A percentile compares a stretch with the other conserved stretches of the same genome.
These are phyloP conservation scores for Idaea biselata DNA, from an alignment of 2,888 invertebrate species.

Conservation along the genomic window DNA sequence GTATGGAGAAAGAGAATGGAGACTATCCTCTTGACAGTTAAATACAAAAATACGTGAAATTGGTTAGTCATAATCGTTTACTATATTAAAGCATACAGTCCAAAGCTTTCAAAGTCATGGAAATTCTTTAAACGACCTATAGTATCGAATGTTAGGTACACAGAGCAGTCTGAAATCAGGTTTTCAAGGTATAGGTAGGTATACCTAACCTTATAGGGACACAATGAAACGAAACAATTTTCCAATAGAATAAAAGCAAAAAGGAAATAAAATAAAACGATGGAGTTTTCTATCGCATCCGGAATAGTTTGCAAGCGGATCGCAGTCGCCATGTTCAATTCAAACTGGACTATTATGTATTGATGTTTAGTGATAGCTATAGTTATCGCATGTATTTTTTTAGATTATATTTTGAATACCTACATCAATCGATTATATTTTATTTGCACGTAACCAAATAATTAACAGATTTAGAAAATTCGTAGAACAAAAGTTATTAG, in stretches of 20 bases:
- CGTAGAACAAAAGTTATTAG: no score
- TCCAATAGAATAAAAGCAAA: conserved; percentile 66
- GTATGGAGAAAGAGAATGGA: no score
- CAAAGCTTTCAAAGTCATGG: background rate
- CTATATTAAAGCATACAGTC: background rate
- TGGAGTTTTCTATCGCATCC: conserved; percentile 71
- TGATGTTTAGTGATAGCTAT: background rate
- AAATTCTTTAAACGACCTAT: background rate
- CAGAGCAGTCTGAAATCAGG: background rate
- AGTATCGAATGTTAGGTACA: background rate
- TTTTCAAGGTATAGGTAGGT: background rate
- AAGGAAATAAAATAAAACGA: conserved; percentile 70
- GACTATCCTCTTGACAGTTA: no score
- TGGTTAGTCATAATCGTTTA: no score
- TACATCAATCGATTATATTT: no score
- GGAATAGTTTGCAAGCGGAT: conserved; percentile 73
- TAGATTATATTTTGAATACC: no score
- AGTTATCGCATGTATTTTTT: background rate
- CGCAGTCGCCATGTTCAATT: conserved; percentile 70
- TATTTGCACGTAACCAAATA: no score
- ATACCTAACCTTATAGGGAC: conserved; percentile 12
- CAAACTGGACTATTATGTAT: conserved; percentile 53
- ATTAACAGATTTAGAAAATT: no score
- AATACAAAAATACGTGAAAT: no score
- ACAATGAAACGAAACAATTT: conserved; percentile 58